These are phyloP conservation scores for Pseudomyrmex pallidus DNA, from an alignment of 1,140 invertebrate species.

Conservation along the genomic window DNA sequence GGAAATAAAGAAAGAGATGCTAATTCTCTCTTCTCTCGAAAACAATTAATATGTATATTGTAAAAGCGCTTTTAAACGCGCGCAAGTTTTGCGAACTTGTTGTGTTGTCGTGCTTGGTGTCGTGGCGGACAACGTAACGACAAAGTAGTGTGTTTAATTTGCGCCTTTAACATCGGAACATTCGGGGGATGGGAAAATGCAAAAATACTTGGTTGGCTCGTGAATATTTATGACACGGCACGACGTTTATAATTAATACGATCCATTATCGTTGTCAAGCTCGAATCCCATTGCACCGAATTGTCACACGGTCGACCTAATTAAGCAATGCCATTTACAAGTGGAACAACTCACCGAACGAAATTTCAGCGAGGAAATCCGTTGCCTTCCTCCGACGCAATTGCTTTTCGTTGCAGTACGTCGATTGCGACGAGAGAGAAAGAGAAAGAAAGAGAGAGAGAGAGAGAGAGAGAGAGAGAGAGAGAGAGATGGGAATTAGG, in stretches of 20 bases:
- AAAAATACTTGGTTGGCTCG: conserved; percentile 26
- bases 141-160: no score
- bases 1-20: no score
- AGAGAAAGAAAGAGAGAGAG: not conserved
- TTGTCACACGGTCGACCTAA: conserved; percentile 71
- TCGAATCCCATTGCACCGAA: conserved; percentile 67
- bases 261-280: conserved; percentile 67
- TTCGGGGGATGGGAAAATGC: not conserved
- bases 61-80: no score
- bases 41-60: no score
- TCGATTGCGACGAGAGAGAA: not conserved
- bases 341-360: conserved; percentile 44
- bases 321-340: conserved; percentile 72
- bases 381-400: not conserved
- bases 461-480: not conserved
- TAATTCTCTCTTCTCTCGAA: no score
- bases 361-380: conserved; percentile 53
- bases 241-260: conserved; percentile 70
- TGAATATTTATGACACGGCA: conserved; percentile 64
- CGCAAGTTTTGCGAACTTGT: no score
- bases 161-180: no score
- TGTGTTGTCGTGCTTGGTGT: no score
- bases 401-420: conserved; percentile 13
- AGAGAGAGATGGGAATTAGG: not conserved
- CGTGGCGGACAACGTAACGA: no score